A percentile compares a stretch with the other conserved stretches of the same genome.
Conservation (phyloP, 2,797 vertebrate species). For the Siniperca obscura region DNA sequence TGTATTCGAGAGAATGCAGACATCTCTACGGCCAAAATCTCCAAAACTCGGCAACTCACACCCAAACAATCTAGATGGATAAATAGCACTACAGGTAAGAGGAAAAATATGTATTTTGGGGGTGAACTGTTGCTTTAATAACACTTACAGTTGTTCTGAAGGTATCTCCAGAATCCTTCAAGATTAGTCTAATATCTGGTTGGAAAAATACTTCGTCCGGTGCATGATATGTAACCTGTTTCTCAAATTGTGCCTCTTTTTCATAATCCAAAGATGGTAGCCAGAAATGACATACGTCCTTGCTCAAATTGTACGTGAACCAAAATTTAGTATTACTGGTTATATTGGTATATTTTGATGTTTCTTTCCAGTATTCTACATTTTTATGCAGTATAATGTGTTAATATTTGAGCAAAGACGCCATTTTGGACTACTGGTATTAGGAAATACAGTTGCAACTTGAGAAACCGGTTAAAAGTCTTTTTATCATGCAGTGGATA, state of each 20-base stretch:
- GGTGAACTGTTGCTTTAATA: not conserved
- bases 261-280: not conserved
- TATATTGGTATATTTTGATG: not conserved
- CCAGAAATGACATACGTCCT: accelerated
- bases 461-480: not conserved
- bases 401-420: not conserved
- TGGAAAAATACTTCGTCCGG: not conserved
- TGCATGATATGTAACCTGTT: not conserved
- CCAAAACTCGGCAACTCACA: no score
- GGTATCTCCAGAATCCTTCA: not conserved
- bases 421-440: not conserved
- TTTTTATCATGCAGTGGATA: not conserved
- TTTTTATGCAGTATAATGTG: not conserved
- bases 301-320: not conserved
- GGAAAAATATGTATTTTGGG: no score
- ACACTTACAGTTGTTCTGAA: not conserved
- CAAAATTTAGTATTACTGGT: not conserved
- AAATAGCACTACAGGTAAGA: no score
- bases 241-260: not conserved
- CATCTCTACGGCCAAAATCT: no score
- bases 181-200: not conserved
- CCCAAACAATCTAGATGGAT: no score
- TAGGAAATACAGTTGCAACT: not conserved
- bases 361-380: not conserved
- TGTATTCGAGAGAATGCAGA: no score